phyloP scores from a whole-genome alignment of 2,113 vertebrate species.

The Anguilla rostrata region DNA sequence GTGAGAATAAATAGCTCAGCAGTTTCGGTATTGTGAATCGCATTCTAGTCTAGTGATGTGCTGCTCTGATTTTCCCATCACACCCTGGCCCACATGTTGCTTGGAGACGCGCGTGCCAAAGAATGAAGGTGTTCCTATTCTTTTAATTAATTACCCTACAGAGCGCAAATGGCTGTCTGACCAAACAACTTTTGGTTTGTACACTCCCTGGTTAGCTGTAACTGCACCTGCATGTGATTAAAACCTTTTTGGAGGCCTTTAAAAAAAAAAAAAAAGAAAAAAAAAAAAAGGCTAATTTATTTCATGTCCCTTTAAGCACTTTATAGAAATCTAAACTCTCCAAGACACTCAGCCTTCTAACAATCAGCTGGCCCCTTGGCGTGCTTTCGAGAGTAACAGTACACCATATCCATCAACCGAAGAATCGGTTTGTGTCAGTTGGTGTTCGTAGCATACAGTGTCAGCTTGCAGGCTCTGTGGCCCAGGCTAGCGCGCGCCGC shows the following conservation, averaged over 20 bases:
- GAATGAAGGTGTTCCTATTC: background rate
- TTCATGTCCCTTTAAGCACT: no score
- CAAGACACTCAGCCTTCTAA: no score
- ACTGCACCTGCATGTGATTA: background rate
- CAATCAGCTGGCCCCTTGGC: no score
- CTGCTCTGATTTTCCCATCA: background rate
- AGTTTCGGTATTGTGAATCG: background rate
- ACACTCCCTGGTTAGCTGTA: background rate
- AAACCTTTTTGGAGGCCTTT: background rate
- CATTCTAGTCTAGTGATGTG: background rate
- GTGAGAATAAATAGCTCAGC: background rate
- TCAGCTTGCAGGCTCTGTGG: slow-evolving; percentile 27
- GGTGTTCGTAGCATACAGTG: slow-evolving; percentile 17
- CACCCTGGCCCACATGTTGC: background rate
- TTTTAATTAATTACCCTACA: background rate
- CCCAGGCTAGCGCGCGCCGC: slow-evolving; percentile 24
- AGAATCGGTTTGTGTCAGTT: slow-evolving; percentile 11
- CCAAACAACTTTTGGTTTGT: no score
- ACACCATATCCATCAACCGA: background rate
- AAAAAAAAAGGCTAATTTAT: no score
- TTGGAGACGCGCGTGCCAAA: background rate
- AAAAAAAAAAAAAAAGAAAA: no score
- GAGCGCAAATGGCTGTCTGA: no score
- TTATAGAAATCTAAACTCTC: no score
- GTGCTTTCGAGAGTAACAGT: background rate